phyloP scores from a whole-genome alignment of 2,888 invertebrate species.

The Ptilodon capucinus region DNA sequence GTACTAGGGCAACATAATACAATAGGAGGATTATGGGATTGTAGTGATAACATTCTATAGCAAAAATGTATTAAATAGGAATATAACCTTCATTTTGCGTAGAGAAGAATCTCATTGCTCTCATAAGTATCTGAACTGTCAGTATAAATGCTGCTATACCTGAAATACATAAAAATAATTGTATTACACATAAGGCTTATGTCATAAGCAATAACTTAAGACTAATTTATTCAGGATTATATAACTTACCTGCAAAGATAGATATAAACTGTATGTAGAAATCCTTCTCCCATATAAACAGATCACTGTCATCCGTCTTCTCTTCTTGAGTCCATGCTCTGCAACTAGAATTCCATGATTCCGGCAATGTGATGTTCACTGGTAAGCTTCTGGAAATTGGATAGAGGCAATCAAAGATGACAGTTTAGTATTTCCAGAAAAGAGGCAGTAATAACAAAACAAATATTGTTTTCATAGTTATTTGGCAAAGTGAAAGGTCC shows the following conservation, averaged over 20 bases:
- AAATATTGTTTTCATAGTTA: too few species aligned
- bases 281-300: constrained; percentile 82
- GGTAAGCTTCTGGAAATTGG: constrained; percentile 51
- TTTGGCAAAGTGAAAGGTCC: too few species aligned
- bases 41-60: too few species aligned
- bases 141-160: constrained; percentile 58
- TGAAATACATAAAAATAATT: constrained; percentile 43
- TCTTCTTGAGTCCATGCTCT: constrained; percentile 50
- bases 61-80: not conserved
- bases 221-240: not conserved
- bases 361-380: constrained; percentile 41
- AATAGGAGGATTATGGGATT: too few species aligned
- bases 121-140: constrained; percentile 52
- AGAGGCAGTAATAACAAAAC: too few species aligned
- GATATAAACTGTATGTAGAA: constrained; percentile 82
- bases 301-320: constrained; percentile 49
- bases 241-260: constrained; percentile 64
- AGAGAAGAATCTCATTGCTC: constrained; percentile 27
- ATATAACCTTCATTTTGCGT: constrained; percentile 43
- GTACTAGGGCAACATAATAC: too few species aligned
- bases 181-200: not conserved
- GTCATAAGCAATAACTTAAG: not conserved
- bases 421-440: too few species aligned
- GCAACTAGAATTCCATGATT: constrained; percentile 44
- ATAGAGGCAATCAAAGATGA: too few species aligned